phyloP scores from a whole-genome alignment of 1,140 invertebrate species.

The Argopecten irradians region DNA sequence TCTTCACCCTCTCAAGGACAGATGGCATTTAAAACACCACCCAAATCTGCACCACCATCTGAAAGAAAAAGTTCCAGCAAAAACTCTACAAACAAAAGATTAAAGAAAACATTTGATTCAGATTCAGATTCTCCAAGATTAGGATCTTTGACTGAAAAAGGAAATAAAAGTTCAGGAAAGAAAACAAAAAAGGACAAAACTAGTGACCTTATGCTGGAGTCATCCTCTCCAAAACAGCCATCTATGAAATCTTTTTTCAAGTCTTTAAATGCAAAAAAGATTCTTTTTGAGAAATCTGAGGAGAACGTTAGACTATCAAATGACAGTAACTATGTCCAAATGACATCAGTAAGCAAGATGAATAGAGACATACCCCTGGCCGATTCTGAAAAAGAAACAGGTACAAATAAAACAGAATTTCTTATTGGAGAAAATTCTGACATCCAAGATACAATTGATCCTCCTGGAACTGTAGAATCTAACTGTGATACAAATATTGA shows the following conservation, averaged over 20 bases:
- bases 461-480: background rate
- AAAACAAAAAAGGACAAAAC: background rate
- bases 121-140: background rate
- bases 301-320: background rate
- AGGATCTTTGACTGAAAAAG: background rate
- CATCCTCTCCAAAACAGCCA: background rate
- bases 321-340: background rate
- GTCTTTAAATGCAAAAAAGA: background rate
- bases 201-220: background rate
- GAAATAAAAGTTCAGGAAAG: background rate
- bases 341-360: background rate
- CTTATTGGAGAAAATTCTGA: background rate
- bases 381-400: background rate
- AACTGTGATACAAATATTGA: background rate
- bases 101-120: background rate
- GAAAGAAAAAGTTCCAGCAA: background rate
- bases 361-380: no score
- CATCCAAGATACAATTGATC: background rate
- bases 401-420: background rate
- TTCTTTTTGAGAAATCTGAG: background rate
- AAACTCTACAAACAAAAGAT: background rate
- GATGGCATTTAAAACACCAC: background rate
- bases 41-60: background rate
- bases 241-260: slow-evolving; percentile 17
- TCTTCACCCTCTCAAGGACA: background rate